Evolutionary conservation across 2,113 vertebrate species (phyloP), one percentile per base, ranked within the genome.

Genomic region (Calcarius ornatus): DNA sequence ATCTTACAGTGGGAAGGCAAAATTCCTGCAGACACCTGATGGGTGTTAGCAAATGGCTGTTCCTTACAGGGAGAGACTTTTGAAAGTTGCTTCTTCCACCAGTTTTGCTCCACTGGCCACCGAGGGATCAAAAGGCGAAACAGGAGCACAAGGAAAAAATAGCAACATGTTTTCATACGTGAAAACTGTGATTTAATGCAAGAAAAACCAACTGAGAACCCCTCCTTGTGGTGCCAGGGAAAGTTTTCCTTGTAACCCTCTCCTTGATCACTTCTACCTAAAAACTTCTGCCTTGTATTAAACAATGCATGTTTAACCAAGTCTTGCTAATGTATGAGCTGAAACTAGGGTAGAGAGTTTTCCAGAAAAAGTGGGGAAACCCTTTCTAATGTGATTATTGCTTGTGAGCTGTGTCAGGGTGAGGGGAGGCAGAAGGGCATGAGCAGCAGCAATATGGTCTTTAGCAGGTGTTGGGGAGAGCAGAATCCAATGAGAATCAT

Each of bases 401-500:
- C 45, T 73, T 21, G 3, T 2, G 45, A 77, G 57, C 70, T 2
- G 1, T 79, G 27, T 60, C 0, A 0, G 28, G 21, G 11, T 28
- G 40, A 19, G 20, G 61, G 17, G 22, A 77, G 47, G 54, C 72
- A 75, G 61, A 43, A 81, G 45, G 30, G 19, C 13, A 3, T 24
- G 43, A 43, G 15, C 57, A 71, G 33, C 56, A 94, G 85, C 78
- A 95, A 38, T 42, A 68, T 31, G 76, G 73, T 82, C 79, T 97
- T 95, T 92, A 90, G 93, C 96, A 97, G 97, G 96, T 97, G 96
- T 82, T 3, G 2, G 73, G 81, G 78, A 82, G 65, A 90, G 63
- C 42, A 81, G 68, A 88, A 72, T 93, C 95, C 97, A 96, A 96
- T 90, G 84, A 97, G 94, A 97, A 89, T 94, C 57, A 59, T 59